phyloP scores from a whole-genome alignment of 2,113 vertebrate species.

The Bungarus multicinctus region DNA sequence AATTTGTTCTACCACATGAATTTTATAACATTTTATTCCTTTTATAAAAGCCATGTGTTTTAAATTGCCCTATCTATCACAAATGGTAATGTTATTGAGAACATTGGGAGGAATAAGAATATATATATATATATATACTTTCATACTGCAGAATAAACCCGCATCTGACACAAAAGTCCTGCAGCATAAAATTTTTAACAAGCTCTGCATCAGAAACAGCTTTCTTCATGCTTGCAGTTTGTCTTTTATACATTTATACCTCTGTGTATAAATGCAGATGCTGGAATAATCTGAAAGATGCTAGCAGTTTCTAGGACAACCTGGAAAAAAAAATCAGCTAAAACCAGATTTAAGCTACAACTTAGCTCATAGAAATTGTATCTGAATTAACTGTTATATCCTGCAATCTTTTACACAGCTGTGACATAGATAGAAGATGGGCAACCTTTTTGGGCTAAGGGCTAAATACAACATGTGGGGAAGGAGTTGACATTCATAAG shows the following conservation, averaged over 20 bases:
- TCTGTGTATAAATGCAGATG: not conserved
- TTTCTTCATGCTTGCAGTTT: not conserved
- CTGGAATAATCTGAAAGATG: not conserved
- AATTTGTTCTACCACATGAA: constrained; percentile 46
- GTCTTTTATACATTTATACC: not conserved
- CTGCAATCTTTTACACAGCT: not conserved
- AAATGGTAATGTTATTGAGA: constrained; percentile 25
- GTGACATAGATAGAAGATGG: not conserved
- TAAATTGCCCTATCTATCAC: constrained; percentile 30
- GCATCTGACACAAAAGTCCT: not conserved
- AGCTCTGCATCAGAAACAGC: not conserved
- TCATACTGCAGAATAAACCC: constrained; percentile 1
- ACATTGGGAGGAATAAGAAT: not conserved
- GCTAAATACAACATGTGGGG: not conserved
- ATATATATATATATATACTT: not conserved
- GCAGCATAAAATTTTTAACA: not conserved
- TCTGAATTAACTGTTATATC: not conserved
- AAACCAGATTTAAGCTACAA: not conserved
- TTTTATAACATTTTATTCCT: constrained; percentile 40
- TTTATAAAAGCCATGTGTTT: constrained; percentile 31
- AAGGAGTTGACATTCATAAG: not conserved
- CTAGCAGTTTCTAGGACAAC: fast-evolving
- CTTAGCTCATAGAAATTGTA: not conserved
- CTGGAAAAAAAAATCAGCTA: not conserved
- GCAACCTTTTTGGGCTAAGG: not conserved